phyloP scores from a whole-genome alignment of 2,888 invertebrate genomes.

The Xestoiulus laeticollis region DNA sequence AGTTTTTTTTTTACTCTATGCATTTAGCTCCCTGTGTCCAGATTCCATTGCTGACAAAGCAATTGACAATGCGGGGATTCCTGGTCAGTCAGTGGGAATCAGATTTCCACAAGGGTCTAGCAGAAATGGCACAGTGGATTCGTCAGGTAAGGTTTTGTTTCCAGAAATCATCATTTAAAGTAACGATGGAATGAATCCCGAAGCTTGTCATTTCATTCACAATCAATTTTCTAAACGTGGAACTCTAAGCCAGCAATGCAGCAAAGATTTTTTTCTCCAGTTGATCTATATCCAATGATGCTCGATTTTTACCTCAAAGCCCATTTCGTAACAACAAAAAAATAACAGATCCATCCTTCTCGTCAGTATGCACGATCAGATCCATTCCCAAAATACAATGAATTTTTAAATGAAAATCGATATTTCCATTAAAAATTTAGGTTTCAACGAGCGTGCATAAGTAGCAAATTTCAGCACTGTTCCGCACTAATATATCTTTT shows the following conservation, averaged over 20 bases:
- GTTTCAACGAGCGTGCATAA: neutral
- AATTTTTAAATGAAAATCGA: conserved; percentile 12
- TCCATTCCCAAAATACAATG: neutral
- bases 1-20: neutral
- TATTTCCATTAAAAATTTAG: neutral
- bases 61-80: conserved; percentile 74
- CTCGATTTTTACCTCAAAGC: neutral
- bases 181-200: neutral
- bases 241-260: neutral
- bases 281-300: neutral
- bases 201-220: neutral
- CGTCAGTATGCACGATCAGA: neutral
- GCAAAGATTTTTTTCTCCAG: neutral
- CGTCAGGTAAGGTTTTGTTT: conserved; percentile 65
- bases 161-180: neutral
- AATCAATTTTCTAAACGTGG: neutral
- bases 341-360: neutral
- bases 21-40: conserved; percentile 68
- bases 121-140: conserved; percentile 73
- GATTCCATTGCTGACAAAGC: conserved; percentile 68
- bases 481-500: neutral
- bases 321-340: neutral
- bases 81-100: conserved; percentile 68
- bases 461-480: neutral
- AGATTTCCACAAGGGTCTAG: conserved; percentile 73